phyloP scores from a whole-genome alignment of 2,113 vertebrate genomes.

The human region GRCh38 chr2:185542001-185542500 shows the following conservation, averaged over 20 bases:
- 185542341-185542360: background rate
- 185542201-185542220: background rate
- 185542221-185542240: background rate
- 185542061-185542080: background rate
- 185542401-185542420: background rate
- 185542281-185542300: background rate
- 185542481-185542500: background rate
- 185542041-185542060: background rate
- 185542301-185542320: background rate
- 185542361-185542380: background rate
- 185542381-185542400: background rate
- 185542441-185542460: background rate
- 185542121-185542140: background rate
- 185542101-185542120: background rate
- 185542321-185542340: background rate
- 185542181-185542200: background rate
- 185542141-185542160: background rate
- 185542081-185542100: background rate
- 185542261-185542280: too few relatives aligned
- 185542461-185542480: background rate
- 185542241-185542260: background rate
- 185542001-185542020: background rate
- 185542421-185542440: background rate
- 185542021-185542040: background rate
- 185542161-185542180: background rate